Conservation (phyloP, 2,113 vertebrate genomes). For the Tringa solitaria region DNA sequence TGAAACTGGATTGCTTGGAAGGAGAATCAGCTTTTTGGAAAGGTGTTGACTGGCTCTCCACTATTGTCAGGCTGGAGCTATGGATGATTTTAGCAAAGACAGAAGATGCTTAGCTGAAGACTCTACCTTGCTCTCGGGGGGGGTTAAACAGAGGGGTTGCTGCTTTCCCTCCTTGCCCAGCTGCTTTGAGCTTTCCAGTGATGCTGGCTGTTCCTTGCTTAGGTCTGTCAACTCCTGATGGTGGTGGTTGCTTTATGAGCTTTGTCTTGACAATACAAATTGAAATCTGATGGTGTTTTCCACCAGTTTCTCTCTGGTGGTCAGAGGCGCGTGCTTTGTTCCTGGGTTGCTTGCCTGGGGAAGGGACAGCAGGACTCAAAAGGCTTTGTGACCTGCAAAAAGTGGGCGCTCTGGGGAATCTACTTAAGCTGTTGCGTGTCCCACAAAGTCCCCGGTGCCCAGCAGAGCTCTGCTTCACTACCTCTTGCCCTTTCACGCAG, state of each 20-base stretch:
- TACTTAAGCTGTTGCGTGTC: rapidly evolving
- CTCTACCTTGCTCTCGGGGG: not conserved
- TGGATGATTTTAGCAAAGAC: not conserved
- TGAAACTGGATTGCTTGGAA: not conserved
- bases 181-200: not conserved
- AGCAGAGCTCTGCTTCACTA: not conserved
- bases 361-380: not conserved
- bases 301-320: not conserved
- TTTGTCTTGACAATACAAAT: not conserved
- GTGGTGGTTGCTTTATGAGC: not conserved
- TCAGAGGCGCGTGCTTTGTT: not conserved
- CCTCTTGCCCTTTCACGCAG: not conserved
- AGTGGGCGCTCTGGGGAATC: not conserved
- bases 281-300: not conserved
- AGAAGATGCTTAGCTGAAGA: not conserved
- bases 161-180: not conserved
- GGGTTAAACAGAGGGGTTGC: not conserved
- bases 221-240: not conserved
- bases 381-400: not conserved
- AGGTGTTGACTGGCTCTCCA: not conserved
- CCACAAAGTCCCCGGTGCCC: not conserved
- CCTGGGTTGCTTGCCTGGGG: not conserved
- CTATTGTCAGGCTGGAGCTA: not conserved
- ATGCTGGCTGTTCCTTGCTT: not conserved
- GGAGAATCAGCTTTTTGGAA: not conserved